Evolutionary conservation across 1,140 invertebrate species (phyloP).

Genomic region (Trissolcus basalis): DNA sequence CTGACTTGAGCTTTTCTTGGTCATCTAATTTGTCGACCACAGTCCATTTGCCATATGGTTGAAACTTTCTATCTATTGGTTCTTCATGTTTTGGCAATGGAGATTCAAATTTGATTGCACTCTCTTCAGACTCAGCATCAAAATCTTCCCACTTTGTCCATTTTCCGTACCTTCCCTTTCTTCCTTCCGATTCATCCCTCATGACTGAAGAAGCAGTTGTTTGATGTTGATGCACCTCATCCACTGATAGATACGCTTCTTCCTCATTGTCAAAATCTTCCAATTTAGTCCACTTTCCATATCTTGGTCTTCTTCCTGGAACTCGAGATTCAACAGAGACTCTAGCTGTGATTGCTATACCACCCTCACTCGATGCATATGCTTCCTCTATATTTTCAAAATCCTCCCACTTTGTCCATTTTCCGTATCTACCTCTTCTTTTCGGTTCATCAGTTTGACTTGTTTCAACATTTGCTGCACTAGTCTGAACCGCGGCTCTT

Average conservation of each 20-base stretch:
- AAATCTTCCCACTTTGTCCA: conserved; percentile 60
- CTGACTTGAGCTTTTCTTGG: conserved; percentile 17
- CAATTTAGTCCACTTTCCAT: conserved; percentile 48
- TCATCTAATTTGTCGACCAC: conserved; percentile 41
- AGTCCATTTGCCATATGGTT: conserved; percentile 51
- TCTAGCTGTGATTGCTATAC: background rate
- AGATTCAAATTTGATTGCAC: too few relatives aligned
- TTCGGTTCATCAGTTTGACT: too few relatives aligned
- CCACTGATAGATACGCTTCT: background rate
- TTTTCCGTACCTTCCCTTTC: conserved; percentile 35
- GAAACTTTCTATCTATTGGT: conserved; percentile 34
- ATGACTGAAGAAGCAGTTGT: too few relatives aligned
- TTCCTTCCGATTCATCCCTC: background rate
- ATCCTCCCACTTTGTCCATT: conserved; percentile 59
- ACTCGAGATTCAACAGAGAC: background rate
- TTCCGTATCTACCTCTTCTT: conserved; percentile 33
- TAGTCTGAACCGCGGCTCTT: background rate
- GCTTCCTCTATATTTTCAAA: conserved; percentile 71
- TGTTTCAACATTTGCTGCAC: too few relatives aligned
- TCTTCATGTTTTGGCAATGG: conserved; percentile 2
- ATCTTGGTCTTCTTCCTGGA: conserved; percentile 17
- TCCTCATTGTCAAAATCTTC: conserved; percentile 56
- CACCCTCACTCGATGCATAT: too few relatives aligned
- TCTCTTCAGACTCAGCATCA: conserved; percentile 60
- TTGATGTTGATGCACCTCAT: too few relatives aligned